Percentiles rank a stretch among this genome's conserved stretches.
Evolutionary conservation across 30 jellyfish, hydroid and myxozoan genomes (phyloP).

Genomic region (Pelagia noctiluca): DNA sequence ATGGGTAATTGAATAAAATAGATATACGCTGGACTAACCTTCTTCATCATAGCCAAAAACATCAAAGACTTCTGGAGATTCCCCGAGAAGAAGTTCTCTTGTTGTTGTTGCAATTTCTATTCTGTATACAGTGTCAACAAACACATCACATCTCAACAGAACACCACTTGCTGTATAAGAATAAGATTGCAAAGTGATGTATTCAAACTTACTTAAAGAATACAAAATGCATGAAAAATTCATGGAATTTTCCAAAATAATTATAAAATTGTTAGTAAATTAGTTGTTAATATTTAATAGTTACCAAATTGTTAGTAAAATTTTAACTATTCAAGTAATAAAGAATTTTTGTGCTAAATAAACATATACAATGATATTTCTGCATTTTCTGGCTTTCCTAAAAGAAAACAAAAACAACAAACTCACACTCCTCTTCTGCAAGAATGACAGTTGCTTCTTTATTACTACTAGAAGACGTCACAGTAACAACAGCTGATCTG

Average conservation of each 20-base stretch:
- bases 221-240: neutral
- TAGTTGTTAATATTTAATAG: no score
- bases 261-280: no score
- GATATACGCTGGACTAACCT: no score
- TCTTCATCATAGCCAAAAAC: constrained; percentile 96
- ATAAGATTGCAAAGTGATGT: neutral
- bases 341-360: neutral
- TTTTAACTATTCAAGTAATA: no score
- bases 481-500: constrained; percentile 89
- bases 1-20: no score
- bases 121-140: constrained; percentile 89
- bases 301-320: no score
- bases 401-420: neutral
- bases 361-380: neutral
- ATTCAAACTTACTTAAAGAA: neutral
- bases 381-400: neutral
- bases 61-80: constrained; percentile 97
- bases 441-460: constrained; percentile 84
- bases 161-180: constrained; percentile 86
- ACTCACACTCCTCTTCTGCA: constrained; percentile 96
- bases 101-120: constrained; percentile 99
- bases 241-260: neutral
- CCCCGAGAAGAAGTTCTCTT: constrained; percentile 91
- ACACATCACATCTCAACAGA: constrained; percentile 92
- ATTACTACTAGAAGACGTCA: constrained; percentile 58